Percentiles rank a stretch among this genome's conserved stretches.
These are phyloP conservation scores for Adelges cooleyi DNA, from an alignment of 1,140 invertebrate genomes.

Conservation along the genomic window DNA sequence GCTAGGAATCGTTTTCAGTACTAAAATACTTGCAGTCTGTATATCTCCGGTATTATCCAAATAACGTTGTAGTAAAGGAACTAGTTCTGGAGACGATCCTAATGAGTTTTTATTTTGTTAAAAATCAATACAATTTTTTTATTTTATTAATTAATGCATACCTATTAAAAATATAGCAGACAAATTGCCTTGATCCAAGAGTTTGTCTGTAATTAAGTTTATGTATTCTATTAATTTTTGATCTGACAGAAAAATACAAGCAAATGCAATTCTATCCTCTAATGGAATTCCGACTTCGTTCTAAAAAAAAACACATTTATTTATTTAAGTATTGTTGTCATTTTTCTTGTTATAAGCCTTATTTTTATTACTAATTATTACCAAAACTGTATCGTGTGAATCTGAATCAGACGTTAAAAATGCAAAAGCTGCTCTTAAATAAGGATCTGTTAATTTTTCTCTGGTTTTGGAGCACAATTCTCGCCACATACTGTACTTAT, in stretches of 20 bases:
- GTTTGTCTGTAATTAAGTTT: conserved; percentile 51
- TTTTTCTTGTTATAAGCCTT: too few relatives aligned
- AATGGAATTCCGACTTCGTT: conserved; percentile 69
- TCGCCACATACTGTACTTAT: conserved; percentile 67
- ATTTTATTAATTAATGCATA: not conserved
- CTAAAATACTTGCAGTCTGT: conserved; percentile 75
- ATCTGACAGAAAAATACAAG: conserved; percentile 77
- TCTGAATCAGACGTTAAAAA: conserved; percentile 75
- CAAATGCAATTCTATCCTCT: conserved; percentile 86
- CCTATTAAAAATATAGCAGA: conserved; percentile 50
- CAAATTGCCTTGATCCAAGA: conserved; percentile 67
- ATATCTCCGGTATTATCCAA: conserved; percentile 84
- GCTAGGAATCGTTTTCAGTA: conserved; percentile 55
- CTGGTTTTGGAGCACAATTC: conserved; percentile 61
- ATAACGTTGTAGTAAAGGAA: conserved; percentile 76
- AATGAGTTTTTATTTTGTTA: conserved; percentile 31
- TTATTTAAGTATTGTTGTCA: too few relatives aligned
- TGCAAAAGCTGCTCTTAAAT: conserved; percentile 80
- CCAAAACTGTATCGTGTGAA: conserved; percentile 67
- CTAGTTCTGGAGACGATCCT: conserved; percentile 58
- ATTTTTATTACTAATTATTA: too few relatives aligned
- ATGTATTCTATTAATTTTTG: conserved; percentile 66
- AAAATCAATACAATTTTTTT: not conserved
- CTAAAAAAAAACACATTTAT: too few relatives aligned
- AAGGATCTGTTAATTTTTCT: conserved; percentile 67